Conservation (phyloP, 2,113 vertebrate genomes). For the Eleginops maclovinus region DNA sequence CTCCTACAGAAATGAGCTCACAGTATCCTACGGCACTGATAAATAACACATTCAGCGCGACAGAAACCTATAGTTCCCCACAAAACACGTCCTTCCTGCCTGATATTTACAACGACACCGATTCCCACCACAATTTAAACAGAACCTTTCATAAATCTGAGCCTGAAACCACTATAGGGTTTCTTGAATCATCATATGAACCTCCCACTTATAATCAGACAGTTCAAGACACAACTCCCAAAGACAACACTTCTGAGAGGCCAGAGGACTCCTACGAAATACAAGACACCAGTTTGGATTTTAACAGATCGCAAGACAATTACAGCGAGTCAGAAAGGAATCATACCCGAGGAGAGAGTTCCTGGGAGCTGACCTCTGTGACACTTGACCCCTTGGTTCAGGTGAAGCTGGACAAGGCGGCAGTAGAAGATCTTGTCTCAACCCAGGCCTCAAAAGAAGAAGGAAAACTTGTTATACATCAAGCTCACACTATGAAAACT, state of each 20-base stretch:
- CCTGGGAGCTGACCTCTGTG: constrained; percentile 24
- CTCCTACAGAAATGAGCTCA: constrained; percentile 44
- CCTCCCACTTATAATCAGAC: constrained; percentile 48
- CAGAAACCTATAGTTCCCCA: constrained; percentile 7
- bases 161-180: constrained; percentile 40
- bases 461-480: constrained; percentile 22
- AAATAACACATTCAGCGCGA: constrained; percentile 40
- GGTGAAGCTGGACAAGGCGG: constrained; percentile 47
- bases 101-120: constrained; percentile 43
- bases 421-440: constrained; percentile 20
- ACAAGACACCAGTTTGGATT: constrained; percentile 34
- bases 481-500: constrained; percentile 33
- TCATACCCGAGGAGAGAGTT: constrained; percentile 28
- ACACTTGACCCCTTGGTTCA: constrained; percentile 33
- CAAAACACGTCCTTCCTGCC: constrained; percentile 34
- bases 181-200: constrained; percentile 13
- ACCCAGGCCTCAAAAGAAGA: constrained; percentile 45
- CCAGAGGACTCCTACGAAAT: constrained; percentile 37
- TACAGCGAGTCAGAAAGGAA: constrained; percentile 31
- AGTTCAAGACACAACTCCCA: constrained; percentile 21
- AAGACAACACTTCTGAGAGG: constrained; percentile 22
- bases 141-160: constrained; percentile 60
- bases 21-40: constrained; percentile 14
- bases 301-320: constrained; percentile 24
- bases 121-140: constrained; percentile 43